Base-by-base conservation (phyloP, 1,140 invertebrate genomes). In the Drosophila kikkawai region DNA sequence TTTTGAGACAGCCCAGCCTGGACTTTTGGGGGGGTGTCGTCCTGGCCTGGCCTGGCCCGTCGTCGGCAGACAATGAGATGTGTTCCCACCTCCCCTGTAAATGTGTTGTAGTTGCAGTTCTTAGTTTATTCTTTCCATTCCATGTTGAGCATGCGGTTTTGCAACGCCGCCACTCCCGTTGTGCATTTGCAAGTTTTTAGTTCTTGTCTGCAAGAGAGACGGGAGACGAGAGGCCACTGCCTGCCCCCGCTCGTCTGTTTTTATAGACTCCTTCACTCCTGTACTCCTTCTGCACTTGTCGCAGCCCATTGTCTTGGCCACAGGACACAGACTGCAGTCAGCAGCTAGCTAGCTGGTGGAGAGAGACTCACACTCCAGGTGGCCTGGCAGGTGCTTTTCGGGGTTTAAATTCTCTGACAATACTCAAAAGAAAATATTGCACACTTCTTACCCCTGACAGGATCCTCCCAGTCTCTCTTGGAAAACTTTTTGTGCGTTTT, bases 291-390 rank as follows among this genome's bases (percentile, higher is more conserved):
- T 57, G 82, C 82, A 84, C 82, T 85, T 85, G 79, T 86, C 82
- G 75, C 81, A 90, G 75, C 78, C 85, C 80, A 88, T 88, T 88
- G 85, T 88, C 85, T 88, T 85, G 74, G 76, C 67, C 68, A 70
- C 48, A 77, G 64, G 55, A 69, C 67, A 41, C 19, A 56, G 36
- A 44, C 48, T 45, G 39, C 61, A 15, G 29, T 60, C 50, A 34
- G 44, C 59, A 50, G 48, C 48, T 51, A 32, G 15, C 11, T 45
- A 37, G 56, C 26, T 29, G 26, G 6, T 29, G 26, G 26, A 29
- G 4, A 8, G 29, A 17, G 39, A 48, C 26, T 19, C 41, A 12
- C 60, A 39, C 74, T 44, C 56, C 57, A 70, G 70, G 77, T 50
- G 53, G 41, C 63, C 59, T 50, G 80, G 50, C 85, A 87, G 83